phyloP scores from a whole-genome alignment of 2,797 vertebrate genomes.

The Siniperca obscura region DNA sequence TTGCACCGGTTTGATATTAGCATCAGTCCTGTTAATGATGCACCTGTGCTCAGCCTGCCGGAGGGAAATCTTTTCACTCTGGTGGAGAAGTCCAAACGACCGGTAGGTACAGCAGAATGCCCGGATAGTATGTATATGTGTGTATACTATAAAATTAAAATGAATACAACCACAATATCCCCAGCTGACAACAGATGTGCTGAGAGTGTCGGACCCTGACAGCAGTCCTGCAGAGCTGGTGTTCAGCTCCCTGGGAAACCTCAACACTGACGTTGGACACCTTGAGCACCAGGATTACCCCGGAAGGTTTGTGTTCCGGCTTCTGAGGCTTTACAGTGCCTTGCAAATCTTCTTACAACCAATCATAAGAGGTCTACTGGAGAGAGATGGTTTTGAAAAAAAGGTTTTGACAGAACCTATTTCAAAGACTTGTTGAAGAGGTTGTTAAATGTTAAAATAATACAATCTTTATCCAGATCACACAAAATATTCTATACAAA shows the following conservation, averaged over 20 bases:
- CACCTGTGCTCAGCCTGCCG: constrained; percentile 88
- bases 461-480: not conserved
- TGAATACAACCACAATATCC: constrained; percentile 26
- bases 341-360: constrained; percentile 16
- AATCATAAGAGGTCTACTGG: not conserved
- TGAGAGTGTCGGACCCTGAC: constrained; percentile 88
- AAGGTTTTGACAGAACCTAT: not conserved
- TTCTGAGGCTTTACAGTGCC: not conserved
- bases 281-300: constrained; percentile 86
- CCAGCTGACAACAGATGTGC: constrained; percentile 80
- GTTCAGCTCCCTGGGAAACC: constrained; percentile 88
- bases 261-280: constrained; percentile 86
- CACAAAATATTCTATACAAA: not conserved
- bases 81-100: constrained; percentile 88
- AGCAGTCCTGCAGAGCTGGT: constrained; percentile 82
- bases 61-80: constrained; percentile 88
- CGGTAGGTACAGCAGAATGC: constrained; percentile 54
- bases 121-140: not conserved
- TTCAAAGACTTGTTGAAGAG: not conserved
- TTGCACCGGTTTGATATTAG: constrained; percentile 87
- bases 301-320: constrained; percentile 71
- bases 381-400: too few relatives aligned
- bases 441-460: constrained; percentile 4
- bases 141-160: not conserved
- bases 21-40: constrained; percentile 89